A percentile compares a stretch with the other conserved stretches of the same genome.
Conservation (phyloP, 2,888 invertebrate species). For the Cantharis flavilabris region DNA sequence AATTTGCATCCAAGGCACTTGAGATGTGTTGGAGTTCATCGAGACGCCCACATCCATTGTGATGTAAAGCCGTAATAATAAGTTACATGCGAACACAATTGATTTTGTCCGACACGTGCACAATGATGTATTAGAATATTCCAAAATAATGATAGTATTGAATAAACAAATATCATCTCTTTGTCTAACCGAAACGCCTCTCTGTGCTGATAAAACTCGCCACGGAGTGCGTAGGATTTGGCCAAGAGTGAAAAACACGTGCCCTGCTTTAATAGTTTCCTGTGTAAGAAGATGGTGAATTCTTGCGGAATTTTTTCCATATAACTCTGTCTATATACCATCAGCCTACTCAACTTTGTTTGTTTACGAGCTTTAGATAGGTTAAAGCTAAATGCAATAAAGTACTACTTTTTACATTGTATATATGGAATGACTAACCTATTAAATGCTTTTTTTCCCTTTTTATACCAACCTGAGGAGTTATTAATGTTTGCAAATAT, state of each 20-base stretch:
- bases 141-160: slow-evolving; percentile 53
- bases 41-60: slow-evolving; percentile 53
- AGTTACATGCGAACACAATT: slow-evolving; percentile 51
- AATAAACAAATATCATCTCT: slow-evolving; percentile 19
- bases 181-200: slow-evolving; percentile 11
- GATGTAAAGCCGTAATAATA: slow-evolving; percentile 42
- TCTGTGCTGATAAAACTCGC: neutral
- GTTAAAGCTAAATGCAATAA: slow-evolving; percentile 16
- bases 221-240: slow-evolving; percentile 35
- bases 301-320: slow-evolving; percentile 5
- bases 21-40: slow-evolving; percentile 52
- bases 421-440: neutral
- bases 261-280: slow-evolving; percentile 33
- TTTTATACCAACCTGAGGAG: neutral
- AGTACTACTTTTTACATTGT: slow-evolving; percentile 10
- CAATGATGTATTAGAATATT: slow-evolving; percentile 54
- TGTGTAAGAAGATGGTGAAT: slow-evolving; percentile 28
- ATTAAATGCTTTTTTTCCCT: neutral
- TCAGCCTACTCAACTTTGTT: slow-evolving; percentile 31
- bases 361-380: slow-evolving; percentile 34
- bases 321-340: slow-evolving; percentile 27
- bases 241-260: slow-evolving; percentile 34
- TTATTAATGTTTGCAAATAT: neutral
- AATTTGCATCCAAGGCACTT: slow-evolving; percentile 41
- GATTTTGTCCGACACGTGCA: slow-evolving; percentile 55